These are phyloP conservation scores for Drosophila arizonae DNA, from an alignment of 1,140 invertebrate species.

Conservation along the genomic window DNA sequence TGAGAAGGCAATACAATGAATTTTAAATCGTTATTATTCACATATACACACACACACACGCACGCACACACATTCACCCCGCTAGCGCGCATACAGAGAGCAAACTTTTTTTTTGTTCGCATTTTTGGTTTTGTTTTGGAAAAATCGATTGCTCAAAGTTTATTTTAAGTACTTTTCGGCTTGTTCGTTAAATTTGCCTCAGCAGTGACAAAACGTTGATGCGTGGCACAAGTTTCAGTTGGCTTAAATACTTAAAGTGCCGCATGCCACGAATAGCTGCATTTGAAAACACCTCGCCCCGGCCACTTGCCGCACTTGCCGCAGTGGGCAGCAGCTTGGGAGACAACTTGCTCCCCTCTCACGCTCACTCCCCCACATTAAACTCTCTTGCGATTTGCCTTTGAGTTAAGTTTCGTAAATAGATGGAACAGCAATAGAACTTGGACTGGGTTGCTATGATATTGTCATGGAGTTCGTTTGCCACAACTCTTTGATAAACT, in stretches of 20 bases:
- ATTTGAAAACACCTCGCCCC: no score
- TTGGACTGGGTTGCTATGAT: no score
- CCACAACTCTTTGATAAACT: no score
- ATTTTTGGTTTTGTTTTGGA: neutral
- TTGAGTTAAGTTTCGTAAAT: no score
- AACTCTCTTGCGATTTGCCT: no score
- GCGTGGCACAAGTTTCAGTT: constrained; percentile 1
- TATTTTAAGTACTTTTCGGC: constrained; percentile 8
- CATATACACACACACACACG: neutral
- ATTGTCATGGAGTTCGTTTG: no score
- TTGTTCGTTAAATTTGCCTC: constrained; percentile 2
- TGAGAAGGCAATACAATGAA: neutral
- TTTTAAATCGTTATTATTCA: neutral
- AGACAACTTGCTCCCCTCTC: no score
- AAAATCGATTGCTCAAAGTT: neutral
- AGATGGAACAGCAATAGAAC: no score
- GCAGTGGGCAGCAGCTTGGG: no score
- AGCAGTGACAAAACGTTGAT: neutral
- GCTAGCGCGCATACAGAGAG: neutral
- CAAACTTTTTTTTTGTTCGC: neutral
- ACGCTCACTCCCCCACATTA: no score
- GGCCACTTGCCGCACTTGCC: no score
- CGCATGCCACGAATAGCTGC: constrained; percentile 1
- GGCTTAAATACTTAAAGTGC: constrained; percentile 13
- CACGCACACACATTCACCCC: no score